These are phyloP conservation scores for Aeoliscus strigatus DNA, from an alignment of 2,797 vertebrate genomes.

Conservation along the genomic window DNA sequence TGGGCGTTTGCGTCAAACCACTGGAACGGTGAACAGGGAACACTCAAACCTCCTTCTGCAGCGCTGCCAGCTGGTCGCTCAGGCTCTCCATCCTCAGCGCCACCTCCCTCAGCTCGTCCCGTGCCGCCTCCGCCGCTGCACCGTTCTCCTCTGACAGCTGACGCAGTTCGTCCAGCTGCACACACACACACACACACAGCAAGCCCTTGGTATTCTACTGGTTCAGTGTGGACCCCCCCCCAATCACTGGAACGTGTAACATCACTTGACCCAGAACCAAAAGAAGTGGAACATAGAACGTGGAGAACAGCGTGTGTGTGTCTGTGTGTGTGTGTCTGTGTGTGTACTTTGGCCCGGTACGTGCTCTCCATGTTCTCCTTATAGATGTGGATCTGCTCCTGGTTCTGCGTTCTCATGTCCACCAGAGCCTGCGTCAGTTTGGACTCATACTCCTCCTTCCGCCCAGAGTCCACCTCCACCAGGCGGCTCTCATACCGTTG, in stretches of 20 bases:
- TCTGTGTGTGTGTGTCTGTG: not conserved
- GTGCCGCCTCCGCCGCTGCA: conserved; percentile 72
- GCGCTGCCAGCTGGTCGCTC: conserved; percentile 71
- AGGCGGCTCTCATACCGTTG: conserved; percentile 76
- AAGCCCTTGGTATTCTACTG: not conserved
- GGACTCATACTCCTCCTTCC: conserved; percentile 80
- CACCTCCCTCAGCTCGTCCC: conserved; percentile 86
- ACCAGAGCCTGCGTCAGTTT: conserved; percentile 81
- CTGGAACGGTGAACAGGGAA: too few species aligned
- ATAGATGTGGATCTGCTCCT: conserved; percentile 81
- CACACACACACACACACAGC: conserved; percentile 16
- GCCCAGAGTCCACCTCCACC: conserved; percentile 84
- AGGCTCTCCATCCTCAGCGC: conserved; percentile 79
- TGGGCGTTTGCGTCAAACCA: too few species aligned
- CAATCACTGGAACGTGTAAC: too few species aligned
- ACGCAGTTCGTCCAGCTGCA: conserved; percentile 84
- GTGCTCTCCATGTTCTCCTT: conserved; percentile 84
- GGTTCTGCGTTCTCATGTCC: conserved; percentile 83
- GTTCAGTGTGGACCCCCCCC: too few species aligned
- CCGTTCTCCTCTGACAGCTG: conserved; percentile 81
- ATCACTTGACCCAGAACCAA: too few species aligned
- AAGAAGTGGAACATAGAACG: too few species aligned
- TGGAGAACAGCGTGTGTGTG: too few species aligned
- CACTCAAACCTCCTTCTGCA: conserved; percentile 89
- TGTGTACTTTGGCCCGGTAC: conserved; percentile 78